phyloP scores from a whole-genome alignment of 2,113 vertebrate genomes.

The Opisthocomus hoazin region DNA sequence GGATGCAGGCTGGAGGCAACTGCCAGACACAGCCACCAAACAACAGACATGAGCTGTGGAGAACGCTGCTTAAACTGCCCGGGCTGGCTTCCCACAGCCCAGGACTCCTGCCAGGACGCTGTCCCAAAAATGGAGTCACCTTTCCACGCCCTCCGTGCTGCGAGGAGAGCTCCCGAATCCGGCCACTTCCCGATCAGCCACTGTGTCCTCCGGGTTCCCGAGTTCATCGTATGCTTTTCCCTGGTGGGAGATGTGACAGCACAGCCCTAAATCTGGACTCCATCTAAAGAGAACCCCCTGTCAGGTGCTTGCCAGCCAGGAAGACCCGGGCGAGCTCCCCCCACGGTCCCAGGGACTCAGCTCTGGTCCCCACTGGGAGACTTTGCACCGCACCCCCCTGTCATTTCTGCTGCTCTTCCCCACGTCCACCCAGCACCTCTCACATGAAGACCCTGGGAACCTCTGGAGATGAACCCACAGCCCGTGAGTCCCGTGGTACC shows the following conservation, averaged over 20 bases:
- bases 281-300: fast-evolving
- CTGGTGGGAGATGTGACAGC: not conserved
- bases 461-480: not conserved
- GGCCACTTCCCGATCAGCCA: not conserved
- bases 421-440: not conserved
- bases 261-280: not conserved
- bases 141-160: not conserved
- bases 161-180: not conserved
- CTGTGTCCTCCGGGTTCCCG: not conserved
- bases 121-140: not conserved
- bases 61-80: not conserved
- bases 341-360: not conserved
- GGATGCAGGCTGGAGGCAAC: not conserved
- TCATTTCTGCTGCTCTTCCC: not conserved
- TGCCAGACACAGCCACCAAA: not conserved
- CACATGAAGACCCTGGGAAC: not conserved
- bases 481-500: fast-evolving
- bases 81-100: not conserved
- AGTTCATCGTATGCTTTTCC: fast-evolving
- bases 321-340: not conserved
- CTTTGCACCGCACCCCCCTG: no score
- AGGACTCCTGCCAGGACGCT: not conserved
- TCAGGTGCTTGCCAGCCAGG: not conserved
- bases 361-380: fast-evolving
- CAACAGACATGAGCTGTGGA: not conserved